Conservation (phyloP, 2,797 vertebrate species). For the Rhadinocentrus ornatus region DNA sequence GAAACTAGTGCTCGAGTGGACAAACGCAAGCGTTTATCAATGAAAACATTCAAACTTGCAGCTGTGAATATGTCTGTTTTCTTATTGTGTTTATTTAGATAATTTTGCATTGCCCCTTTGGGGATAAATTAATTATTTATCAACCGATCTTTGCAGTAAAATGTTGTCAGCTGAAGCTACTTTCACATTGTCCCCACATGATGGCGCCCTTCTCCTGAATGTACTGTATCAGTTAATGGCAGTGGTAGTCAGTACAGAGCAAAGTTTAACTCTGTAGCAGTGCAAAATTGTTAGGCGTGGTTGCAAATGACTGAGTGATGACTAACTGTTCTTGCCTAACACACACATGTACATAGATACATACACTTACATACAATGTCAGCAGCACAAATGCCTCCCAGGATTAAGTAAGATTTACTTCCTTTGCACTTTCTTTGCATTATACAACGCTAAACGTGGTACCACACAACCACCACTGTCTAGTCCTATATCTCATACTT, state of each 20-base stretch:
- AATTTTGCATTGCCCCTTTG: neutral
- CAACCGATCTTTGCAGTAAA: neutral
- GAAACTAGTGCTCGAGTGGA: neutral
- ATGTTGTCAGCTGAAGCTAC: neutral
- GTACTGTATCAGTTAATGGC: constrained; percentile 17
- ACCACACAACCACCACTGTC: neutral
- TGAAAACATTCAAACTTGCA: no score
- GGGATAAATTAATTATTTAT: no score
- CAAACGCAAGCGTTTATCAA: neutral
- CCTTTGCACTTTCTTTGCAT: constrained; percentile 1
- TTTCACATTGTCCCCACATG: constrained; percentile 17
- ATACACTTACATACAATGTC: constrained; percentile 1
- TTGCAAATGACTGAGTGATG: constrained; percentile 36
- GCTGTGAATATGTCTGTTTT: neutral
- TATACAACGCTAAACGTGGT: neutral
- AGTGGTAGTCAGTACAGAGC: constrained; percentile 3
- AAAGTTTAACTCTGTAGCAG: neutral
- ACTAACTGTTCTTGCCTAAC: constrained; percentile 41
- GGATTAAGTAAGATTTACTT: constrained; percentile 31
- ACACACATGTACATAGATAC: constrained; percentile 1
- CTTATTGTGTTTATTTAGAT: neutral
- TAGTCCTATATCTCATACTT: neutral
- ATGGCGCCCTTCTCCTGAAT: constrained; percentile 35
- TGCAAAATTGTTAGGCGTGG: constrained; percentile 27
- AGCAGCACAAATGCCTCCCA: constrained; percentile 7